A percentile compares a stretch with the other conserved stretches of the same genome.
These are phyloP conservation scores for Ophion obscuratus DNA, from an alignment of 2,888 invertebrate species.

Conservation along the genomic window DNA sequence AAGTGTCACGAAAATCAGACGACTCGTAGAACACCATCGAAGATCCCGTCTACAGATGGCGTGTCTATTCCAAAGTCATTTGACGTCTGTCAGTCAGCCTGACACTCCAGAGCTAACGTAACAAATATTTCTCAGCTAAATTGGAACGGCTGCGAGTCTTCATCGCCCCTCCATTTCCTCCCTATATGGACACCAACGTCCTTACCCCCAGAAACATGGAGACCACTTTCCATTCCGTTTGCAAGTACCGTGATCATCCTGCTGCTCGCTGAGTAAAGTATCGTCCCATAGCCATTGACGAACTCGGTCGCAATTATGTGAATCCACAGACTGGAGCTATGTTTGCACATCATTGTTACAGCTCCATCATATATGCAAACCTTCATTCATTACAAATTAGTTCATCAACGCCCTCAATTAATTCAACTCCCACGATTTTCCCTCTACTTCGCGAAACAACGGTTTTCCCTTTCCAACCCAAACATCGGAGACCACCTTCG, in stretches of 20 bases:
- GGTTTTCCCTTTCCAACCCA: neutral
- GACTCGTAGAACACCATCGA: neutral
- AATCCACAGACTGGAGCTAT: neutral
- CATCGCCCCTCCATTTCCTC: neutral
- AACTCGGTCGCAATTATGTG: neutral
- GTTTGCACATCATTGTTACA: neutral
- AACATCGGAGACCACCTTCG: neutral
- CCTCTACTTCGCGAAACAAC: neutral
- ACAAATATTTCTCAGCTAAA: neutral
- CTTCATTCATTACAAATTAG: neutral
- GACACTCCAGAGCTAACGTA: neutral
- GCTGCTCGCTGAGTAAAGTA: neutral
- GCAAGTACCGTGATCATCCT: neutral
- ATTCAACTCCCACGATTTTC: neutral
- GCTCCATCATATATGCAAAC: neutral
- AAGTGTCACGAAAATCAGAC: neutral
- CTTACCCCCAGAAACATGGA: neutral
- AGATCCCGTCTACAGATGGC: neutral
- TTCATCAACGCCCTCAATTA: neutral
- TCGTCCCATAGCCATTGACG: neutral
- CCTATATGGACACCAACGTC: neutral
- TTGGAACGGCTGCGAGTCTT: neutral
- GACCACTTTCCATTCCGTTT: neutral
- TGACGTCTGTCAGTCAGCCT: neutral
- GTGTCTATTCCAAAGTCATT: neutral